These are phyloP conservation scores for Crossoptilon crossoptilon DNA, from an alignment of 2,797 vertebrate species.

Conservation along the genomic window DNA sequence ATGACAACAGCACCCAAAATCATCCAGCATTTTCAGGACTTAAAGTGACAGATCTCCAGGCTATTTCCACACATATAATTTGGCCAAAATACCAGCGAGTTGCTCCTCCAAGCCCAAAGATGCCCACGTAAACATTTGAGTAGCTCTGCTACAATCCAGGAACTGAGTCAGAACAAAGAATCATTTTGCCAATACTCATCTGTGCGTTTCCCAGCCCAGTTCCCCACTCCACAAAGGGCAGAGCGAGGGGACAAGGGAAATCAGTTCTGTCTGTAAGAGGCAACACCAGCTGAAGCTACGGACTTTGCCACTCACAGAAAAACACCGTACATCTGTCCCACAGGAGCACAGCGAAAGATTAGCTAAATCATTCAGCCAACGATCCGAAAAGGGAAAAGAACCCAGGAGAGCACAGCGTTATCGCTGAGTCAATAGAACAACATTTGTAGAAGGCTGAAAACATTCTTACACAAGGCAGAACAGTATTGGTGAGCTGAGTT, in stretches of 20 bases:
- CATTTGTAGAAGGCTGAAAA: constrained; percentile 27
- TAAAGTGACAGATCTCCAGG: neutral
- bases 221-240: neutral
- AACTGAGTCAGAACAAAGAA: neutral
- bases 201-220: neutral
- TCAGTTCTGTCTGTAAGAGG: neutral
- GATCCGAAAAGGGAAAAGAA: constrained; percentile 52
- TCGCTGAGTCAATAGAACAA: constrained; percentile 53
- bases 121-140: neutral
- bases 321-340: neutral
- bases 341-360: constrained; percentile 10
- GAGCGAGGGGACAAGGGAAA: accelerated
- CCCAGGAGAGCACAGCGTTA: constrained; percentile 29
- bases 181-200: neutral
- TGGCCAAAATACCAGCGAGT: neutral
- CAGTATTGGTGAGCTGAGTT: neutral
- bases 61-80: accelerated
- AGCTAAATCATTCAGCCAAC: constrained; percentile 2
- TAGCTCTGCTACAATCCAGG: neutral
- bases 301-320: neutral
- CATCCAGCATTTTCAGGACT: neutral
- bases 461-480: constrained; percentile 4
- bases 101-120: neutral
- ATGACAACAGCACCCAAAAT: accelerated
- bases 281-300: constrained; percentile 15